A percentile compares a stretch with the other conserved stretches of the same genome.
Conservation (phyloP, 2,797 vertebrate species). For the Channallabes apus region DNA sequence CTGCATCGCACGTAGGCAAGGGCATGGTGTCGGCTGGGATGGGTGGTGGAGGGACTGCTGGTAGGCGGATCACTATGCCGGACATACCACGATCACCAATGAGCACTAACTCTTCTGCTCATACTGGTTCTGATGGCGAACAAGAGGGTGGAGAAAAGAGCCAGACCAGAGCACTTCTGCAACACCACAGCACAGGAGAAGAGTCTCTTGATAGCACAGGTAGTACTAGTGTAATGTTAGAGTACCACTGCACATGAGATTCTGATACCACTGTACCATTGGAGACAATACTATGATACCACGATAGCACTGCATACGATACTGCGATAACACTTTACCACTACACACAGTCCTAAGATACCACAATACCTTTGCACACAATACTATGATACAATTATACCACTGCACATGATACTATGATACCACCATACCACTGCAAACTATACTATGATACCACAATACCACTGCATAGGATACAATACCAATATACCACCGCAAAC, state of each 20-base stretch:
- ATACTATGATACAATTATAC: no score
- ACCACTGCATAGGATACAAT: no score
- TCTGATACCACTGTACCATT: no score
- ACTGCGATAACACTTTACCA: no score
- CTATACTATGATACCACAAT: no score
- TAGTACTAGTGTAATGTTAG: constrained; percentile 40
- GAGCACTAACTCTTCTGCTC: constrained; percentile 94
- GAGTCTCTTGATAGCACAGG: constrained; percentile 93
- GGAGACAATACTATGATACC: no score
- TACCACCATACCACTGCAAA: no score
- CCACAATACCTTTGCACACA: no score
- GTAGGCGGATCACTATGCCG: constrained; percentile 77
- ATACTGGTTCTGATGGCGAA: constrained; percentile 92
- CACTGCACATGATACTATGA: no score
- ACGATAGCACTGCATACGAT: no score
- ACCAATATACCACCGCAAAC: no score
- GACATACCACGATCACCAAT: constrained; percentile 93
- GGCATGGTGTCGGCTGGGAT: constrained; percentile 69
- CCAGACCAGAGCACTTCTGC: constrained; percentile 78
- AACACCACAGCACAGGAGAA: constrained; percentile 86
- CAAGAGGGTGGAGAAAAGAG: constrained; percentile 84
- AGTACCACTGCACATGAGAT: neutral
- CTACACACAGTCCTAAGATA: no score
- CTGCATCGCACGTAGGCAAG: constrained; percentile 87
- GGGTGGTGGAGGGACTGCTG: constrained; percentile 55